Base-by-base conservation (phyloP, 2,113 vertebrate genomes). In the Gallinago jamesoni region DNA sequence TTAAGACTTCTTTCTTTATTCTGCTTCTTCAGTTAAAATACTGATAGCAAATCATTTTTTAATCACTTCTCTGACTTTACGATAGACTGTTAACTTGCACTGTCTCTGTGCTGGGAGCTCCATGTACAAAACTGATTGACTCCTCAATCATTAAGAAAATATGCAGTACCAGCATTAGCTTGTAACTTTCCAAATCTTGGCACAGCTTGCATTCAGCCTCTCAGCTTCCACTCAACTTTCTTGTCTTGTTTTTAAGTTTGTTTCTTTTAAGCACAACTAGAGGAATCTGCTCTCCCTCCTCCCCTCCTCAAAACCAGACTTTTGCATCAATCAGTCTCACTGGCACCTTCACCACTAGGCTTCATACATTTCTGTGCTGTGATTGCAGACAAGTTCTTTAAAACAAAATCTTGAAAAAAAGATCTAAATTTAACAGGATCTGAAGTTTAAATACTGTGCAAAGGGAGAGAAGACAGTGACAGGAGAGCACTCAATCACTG, bases 271-370 rank as follows among this genome's bases (percentile, higher is more conserved):
- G 77, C 62, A 50, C 64, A 84, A 52, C 92, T 68, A 48, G 88
- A 96, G 73, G 88, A 97, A 96, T 94, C 52, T 0, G 0, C 28
- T 70, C 33, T 87, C 70, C 43, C 35, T 90, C 45, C 57, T 76
- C 43, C 74, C 35, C 33, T 56, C 22, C 84, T 93, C 85, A 82
- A 85, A 84, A 59, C 76, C 76, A 93, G 92, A 96, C 66, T 93
- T 94, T 24, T 75, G 53, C 90, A 96, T 96, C 89, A 72, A 87
- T 95, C 96, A 95, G 86, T 92, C 90, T 96, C 90, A 92, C 90
- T 64, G 69, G 83, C 86, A 95, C 83, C 80, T 84, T 95, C 94
- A 84, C 60, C 53, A 50, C 52, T 27, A 60, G 21, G 45, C 48
- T 89, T 90, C 66, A 68, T 81, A 50, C 28, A 50, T 86, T 89